These are phyloP conservation scores for Drosophila birchii DNA, from an alignment of 2,888 invertebrate species.

Conservation along the genomic window DNA sequence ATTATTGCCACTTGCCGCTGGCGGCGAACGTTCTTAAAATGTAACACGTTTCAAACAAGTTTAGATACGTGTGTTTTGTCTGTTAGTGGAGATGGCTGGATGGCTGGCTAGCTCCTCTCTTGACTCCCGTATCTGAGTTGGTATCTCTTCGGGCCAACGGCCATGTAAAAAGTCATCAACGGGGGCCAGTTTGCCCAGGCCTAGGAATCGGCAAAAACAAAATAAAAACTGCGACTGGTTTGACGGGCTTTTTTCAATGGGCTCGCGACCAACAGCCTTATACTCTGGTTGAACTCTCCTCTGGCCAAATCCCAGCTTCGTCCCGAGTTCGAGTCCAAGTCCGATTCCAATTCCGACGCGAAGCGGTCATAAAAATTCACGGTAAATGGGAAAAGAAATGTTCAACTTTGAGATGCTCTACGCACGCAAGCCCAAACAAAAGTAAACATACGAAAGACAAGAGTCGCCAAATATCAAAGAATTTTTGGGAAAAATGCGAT, in stretches of 20 bases:
- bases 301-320: conserved; percentile 35
- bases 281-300: conserved; percentile 64
- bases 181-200: conserved; percentile 55
- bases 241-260: conserved; percentile 75
- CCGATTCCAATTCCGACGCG: conserved; percentile 46
- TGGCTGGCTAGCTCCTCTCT: conserved; percentile 10
- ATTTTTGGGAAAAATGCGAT: conserved; percentile 27
- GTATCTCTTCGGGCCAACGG: conserved; percentile 60
- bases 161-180: conserved; percentile 78
- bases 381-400: conserved; percentile 38
- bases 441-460: conserved; percentile 23
- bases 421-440: conserved; percentile 46
- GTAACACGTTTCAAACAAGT: conserved; percentile 80
- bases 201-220: conserved; percentile 69
- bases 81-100: conserved; percentile 34
- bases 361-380: conserved; percentile 72
- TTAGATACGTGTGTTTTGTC: conserved; percentile 70
- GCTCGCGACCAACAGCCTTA: conserved; percentile 54
- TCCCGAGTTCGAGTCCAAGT: conserved; percentile 31
- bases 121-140: conserved; percentile 40
- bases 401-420: conserved; percentile 53
- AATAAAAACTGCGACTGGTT: conserved; percentile 64
- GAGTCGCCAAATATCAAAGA: conserved; percentile 50
- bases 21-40: conserved; percentile 78
- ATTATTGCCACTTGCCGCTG: conserved; percentile 79